phyloP scores from a whole-genome alignment of 2,797 vertebrate genomes.

The Danionella dracula region DNA sequence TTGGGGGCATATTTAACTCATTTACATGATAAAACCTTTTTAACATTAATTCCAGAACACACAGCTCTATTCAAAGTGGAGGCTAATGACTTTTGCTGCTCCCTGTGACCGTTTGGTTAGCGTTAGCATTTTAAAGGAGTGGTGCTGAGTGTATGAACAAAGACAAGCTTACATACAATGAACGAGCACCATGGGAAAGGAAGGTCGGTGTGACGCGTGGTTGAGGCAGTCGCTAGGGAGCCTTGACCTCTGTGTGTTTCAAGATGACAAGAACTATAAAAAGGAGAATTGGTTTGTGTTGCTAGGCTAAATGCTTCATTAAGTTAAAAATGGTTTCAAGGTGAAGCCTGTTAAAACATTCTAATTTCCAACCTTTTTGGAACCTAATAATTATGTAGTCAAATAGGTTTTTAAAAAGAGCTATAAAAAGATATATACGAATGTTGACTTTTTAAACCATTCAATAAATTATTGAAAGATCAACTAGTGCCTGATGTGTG shows the following conservation, averaged over 20 bases:
- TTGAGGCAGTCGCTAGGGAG: slow-evolving; percentile 16
- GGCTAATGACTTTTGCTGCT: slow-evolving; percentile 27
- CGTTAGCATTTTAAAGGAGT: slow-evolving; percentile 32
- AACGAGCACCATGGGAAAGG: slow-evolving; percentile 28
- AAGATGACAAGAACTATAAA: not conserved
- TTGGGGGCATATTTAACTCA: slow-evolving; percentile 5
- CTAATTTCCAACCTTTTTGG: too few species aligned
- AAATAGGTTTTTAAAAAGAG: too few species aligned
- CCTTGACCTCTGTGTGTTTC: slow-evolving; percentile 33
- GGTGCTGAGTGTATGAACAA: slow-evolving; percentile 18
- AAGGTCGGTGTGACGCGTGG: slow-evolving; percentile 38
- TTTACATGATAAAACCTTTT: slow-evolving; percentile 27
- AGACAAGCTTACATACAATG: slow-evolving; percentile 16
- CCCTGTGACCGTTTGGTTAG: slow-evolving; percentile 12
- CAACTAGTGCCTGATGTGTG: too few species aligned
- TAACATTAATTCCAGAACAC: slow-evolving; percentile 14
- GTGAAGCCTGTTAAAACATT: too few species aligned
- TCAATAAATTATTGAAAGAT: too few species aligned
- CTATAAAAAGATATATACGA: too few species aligned
- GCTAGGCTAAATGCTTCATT: slow-evolving; percentile 1
- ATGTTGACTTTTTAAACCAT: too few species aligned
- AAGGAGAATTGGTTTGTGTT: slow-evolving; percentile 19
- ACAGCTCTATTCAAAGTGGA: not conserved
- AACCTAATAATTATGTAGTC: too few species aligned
- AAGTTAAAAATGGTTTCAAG: not conserved